Conservation (phyloP, 2,113 vertebrate species). For the Apaloderma vittatum region DNA sequence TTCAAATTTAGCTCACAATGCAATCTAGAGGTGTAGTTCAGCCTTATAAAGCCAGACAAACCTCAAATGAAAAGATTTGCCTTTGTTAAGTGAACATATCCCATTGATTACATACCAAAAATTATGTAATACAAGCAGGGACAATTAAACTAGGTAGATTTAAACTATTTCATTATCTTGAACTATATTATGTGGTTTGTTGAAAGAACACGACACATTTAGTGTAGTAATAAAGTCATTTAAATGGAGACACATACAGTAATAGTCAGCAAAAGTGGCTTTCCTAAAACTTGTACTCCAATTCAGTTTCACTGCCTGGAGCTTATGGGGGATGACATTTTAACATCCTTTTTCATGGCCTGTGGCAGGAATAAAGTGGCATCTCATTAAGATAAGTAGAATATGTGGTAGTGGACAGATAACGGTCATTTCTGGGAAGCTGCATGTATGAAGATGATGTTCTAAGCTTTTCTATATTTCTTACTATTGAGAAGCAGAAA, state of each 20-base stretch:
- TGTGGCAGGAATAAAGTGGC: not conserved
- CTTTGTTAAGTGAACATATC: not conserved
- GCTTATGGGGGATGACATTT: slow-evolving; percentile 30
- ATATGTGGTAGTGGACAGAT: not conserved
- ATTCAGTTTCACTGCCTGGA: not conserved
- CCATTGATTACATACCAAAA: not conserved
- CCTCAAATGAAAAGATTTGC: not conserved
- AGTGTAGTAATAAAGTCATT: slow-evolving; percentile 25
- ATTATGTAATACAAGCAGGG: not conserved
- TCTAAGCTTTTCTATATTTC: not conserved
- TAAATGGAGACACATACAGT: slow-evolving; percentile 12
- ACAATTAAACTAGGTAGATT: slow-evolving; percentile 26
- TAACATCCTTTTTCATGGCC: not conserved
- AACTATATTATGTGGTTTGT: not conserved
- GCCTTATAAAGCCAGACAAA: not conserved
- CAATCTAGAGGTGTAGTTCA: not conserved
- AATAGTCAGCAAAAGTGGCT: not conserved
- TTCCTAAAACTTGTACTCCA: not conserved
- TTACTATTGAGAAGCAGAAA: not conserved
- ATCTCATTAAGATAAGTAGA: slow-evolving; percentile 17
- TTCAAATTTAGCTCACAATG: not conserved
- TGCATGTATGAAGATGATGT: not conserved
- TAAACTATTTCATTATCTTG: slow-evolving; percentile 11
- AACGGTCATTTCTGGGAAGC: not conserved
- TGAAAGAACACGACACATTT: slow-evolving; percentile 17